Percentiles rank a stretch among this genome's conserved stretches.
These are phyloP conservation scores for Drosophila nigromelanica DNA, from an alignment of 1,140 invertebrate genomes.

Conservation along the genomic window DNA sequence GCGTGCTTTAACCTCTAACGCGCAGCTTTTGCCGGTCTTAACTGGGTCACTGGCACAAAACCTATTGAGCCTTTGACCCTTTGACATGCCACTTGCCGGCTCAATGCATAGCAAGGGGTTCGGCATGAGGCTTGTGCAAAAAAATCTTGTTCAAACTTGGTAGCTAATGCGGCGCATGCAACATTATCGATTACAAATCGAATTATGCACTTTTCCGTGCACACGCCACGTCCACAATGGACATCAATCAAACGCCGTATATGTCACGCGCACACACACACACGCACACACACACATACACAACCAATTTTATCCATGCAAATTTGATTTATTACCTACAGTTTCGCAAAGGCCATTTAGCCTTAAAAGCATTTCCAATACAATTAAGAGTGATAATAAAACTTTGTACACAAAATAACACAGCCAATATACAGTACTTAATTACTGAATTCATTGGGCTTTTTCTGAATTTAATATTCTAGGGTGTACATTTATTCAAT, in stretches of 20 bases:
- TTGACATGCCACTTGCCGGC: conserved; percentile 18
- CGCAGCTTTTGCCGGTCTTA: conserved; percentile 23
- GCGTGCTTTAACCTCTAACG: conserved; percentile 64
- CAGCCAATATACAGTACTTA: not conserved
- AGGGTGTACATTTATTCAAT: not conserved
- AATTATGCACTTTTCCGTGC: conserved; percentile 60
- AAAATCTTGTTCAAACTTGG: conserved; percentile 8
- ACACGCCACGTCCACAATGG: conserved; percentile 3
- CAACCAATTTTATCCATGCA: conserved; percentile 25
- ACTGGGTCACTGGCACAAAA: conserved; percentile 70
- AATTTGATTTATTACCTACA: conserved; percentile 61
- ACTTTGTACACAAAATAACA: not conserved
- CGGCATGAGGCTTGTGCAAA: not conserved
- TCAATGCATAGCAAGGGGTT: conserved; percentile 16
- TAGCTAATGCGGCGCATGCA: conserved; percentile 10
- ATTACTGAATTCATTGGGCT: conserved; percentile 29
- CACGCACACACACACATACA: conserved; percentile 1
- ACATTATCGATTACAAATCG: conserved; percentile 71
- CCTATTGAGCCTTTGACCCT: conserved; percentile 48
- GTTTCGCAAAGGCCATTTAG: conserved; percentile 10
- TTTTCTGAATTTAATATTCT: not conserved
- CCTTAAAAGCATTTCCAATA: conserved; percentile 67
- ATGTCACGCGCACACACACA: conserved; percentile 3
- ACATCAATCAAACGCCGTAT: conserved; percentile 57
- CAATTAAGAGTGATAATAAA: conserved; percentile 36